Conservation (phyloP, 1,140 invertebrate species). For the Condylostylus longicornis region DNA sequence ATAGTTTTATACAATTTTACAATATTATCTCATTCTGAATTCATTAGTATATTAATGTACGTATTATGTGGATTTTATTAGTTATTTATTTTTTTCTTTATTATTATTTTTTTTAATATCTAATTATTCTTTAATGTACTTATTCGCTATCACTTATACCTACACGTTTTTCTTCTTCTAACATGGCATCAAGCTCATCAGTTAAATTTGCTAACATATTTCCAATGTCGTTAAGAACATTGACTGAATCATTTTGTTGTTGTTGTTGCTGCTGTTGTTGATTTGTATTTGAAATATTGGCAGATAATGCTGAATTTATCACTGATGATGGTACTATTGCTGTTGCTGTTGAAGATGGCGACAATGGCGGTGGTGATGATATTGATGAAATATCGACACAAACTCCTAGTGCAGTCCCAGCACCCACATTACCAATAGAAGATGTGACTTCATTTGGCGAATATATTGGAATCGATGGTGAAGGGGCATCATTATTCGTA, state of each 20-base stretch:
- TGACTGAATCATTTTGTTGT: slow-evolving; percentile 54
- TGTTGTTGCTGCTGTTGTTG: slow-evolving; percentile 1
- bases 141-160: slow-evolving; percentile 45
- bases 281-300: slow-evolving; percentile 1
- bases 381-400: slow-evolving; percentile 15
- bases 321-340: slow-evolving; percentile 2
- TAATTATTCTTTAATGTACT: no score
- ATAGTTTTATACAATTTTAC: no score
- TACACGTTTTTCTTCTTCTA: slow-evolving; percentile 78
- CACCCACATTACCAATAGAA: background rate
- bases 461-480: slow-evolving; percentile 23
- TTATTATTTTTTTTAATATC: no score
- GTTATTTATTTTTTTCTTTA: no score
- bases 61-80: no score
- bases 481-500: slow-evolving; percentile 14
- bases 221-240: slow-evolving; percentile 91
- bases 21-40: no score
- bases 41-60: no score
- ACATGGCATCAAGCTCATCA: slow-evolving; percentile 85
- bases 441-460: slow-evolving; percentile 3
- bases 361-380: slow-evolving; percentile 4
- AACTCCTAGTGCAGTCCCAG: slow-evolving; percentile 4
- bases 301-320: background rate
- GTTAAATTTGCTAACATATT: slow-evolving; percentile 91
- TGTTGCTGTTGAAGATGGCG: slow-evolving; percentile 4